A percentile compares a stretch with the other conserved stretches of the same genome.
Evolutionary conservation across 2,797 vertebrate species (phyloP).

Genomic region (Pygocentrus nattereri): DNA sequence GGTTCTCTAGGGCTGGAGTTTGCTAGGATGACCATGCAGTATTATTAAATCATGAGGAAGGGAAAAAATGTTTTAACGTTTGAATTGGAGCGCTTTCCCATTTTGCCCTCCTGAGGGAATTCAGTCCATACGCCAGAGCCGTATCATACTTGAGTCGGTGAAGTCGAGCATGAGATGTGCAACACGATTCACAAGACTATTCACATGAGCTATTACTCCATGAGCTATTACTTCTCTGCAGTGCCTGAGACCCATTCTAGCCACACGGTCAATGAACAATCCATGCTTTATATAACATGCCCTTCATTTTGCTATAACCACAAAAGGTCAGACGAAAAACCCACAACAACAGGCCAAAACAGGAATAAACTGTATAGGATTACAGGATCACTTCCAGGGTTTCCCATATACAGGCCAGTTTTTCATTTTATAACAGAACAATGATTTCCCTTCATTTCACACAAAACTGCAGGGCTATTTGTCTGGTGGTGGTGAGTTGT

Average conservation of each 20-base stretch:
- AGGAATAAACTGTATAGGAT: neutral
- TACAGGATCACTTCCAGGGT: neutral
- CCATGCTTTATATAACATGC: constrained; percentile 72
- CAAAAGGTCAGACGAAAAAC: constrained; percentile 69
- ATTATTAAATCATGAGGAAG: neutral
- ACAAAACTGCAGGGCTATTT: neutral
- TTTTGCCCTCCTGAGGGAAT: neutral
- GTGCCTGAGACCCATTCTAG: constrained; percentile 10
- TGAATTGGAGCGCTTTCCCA: neutral
- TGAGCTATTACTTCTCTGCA: constrained; percentile 7
- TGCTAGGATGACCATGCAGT: neutral
- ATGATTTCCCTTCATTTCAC: neutral
- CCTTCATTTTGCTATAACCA: constrained; percentile 68
- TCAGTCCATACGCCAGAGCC: neutral
- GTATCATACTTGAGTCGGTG: neutral
- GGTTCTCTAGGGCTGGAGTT: neutral
- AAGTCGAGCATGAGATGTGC: constrained; percentile 4
- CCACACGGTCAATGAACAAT: constrained; percentile 57
- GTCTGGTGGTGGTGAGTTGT: neutral
- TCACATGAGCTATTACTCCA: constrained; percentile 6
- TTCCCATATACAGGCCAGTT: neutral
- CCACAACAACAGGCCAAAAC: constrained; percentile 57
- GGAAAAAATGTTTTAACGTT: neutral
- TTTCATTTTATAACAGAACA: neutral
- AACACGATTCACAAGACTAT: constrained; percentile 8